Evolutionary conservation across 2,797 vertebrate genomes (phyloP), one percentile per base, ranked within the genome.

Genomic region (Spea hammondii): DNA sequence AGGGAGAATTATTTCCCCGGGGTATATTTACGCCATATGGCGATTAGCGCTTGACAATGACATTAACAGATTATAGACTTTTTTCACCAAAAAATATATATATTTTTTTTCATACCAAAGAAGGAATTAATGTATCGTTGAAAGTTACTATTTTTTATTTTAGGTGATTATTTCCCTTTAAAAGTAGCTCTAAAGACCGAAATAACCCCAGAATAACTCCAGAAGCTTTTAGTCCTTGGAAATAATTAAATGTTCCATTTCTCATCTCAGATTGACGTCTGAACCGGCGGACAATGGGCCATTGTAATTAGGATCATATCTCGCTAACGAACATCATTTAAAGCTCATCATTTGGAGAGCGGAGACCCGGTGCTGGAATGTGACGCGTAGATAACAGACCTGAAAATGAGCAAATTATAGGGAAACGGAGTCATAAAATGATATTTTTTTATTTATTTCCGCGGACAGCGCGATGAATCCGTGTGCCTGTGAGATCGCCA

Each of bases 231-330:
- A 57, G 65, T 9, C 64, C 12, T 62, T 62, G 14, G 5, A 32
- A 17, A 32, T 62, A 46, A 32, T 13, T 65, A 65, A 45, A 76
- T 46, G 53, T 46, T 60, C 46, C 5, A 76, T 68, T 68, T 76
- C 17, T 5, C 65, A 32, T 6, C 46, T 59, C 10, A 44, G 65
- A 68, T 76, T 76, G 74, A 76, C 46, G 62, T 75, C 51, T 67
- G 51, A 51, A 11, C n/a, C 11, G 32, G 32, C 4, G 65, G 12
- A 57, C 73, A 57, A 69, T 76, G 65, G 65, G 53, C 3, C 65
- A 17, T 17, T 48, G 53, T 76, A 68, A 69, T 69, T 60, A 69
- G 65, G 5, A 4, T 54, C 32, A 13, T 76, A 76, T 76, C 54
- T 69, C 59, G 59, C 65, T 69, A 65, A 54, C 13, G 50, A 60